Base-by-base conservation (phyloP, 2,797 vertebrate species). In the Fringilla coelebs region DNA sequence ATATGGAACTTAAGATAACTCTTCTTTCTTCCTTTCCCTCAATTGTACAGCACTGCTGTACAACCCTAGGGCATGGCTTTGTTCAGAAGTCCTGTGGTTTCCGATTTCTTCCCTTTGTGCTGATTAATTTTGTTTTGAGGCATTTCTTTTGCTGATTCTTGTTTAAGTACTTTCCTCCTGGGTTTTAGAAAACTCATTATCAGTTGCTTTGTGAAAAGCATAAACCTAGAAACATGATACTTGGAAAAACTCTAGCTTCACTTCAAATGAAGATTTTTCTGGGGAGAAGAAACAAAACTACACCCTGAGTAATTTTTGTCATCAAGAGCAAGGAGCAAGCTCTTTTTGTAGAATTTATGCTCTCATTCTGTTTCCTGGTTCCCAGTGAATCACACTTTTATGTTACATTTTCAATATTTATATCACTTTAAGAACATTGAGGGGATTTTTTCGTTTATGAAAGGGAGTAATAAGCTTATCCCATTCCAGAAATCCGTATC, bases 81-180 rank as follows among this genome's bases (percentile, higher is more conserved):
- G 88, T 90, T 96, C 83, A 95, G 78, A 94, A 93, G 72, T 89
- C 82, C 70, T 66, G 82, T 92, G 92, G 91, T 93, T 97, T 94
- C 89, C 65, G 51, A 95, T 96, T 96, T 96, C 87, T 96, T 43
- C 46, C 55, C 74, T 95, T 96, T 93, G 78, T 81, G 72, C 65
- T 91, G 85, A 89, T 94, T 94, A 88, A 89, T 95, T 96, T 93
- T 92, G 77, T 89, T 95, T 92, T 87, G 73, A 94, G 91, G 77
- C 40, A 5, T 73, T 93, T 93, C 88, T 96, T 90, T 36, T 85
- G 63, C 74, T 85, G 9, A 63, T 93, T 78, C 68, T 90, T 84
- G 40, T 91, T 87, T 49, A 85, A 92, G 57, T 65, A 40, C 75
- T 92, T 79, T 61, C 67, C 85, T 89, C 63, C 76, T 65, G 38